Base-by-base conservation (phyloP, 1,140 invertebrate species). In the Tyrophagus putrescentiae region DNA sequence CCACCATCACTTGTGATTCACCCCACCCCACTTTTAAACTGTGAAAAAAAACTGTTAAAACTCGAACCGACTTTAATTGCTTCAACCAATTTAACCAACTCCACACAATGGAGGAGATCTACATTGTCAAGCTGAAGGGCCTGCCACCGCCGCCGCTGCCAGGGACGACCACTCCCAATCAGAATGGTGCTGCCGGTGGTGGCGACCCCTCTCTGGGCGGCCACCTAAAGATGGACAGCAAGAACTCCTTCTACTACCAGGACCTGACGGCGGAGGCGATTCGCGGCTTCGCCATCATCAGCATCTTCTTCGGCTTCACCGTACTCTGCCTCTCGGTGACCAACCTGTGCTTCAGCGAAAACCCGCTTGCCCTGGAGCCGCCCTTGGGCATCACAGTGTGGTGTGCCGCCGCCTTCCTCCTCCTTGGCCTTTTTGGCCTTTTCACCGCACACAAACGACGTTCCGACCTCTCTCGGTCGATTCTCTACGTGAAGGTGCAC, bases 121-220 rank as follows among this genome's bases (percentile, higher is more conserved):
- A 57, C 33, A 57, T 57, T 25, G 36, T 57, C 6, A 57, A 57
- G 29, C 29, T 57, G 31, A 57, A 57, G 44, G 56, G 56, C 13
- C 27, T 57, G 16, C 32, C 56, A 41, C 36, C 56, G 7, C 36
- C 56, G 44, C n/a, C n/a, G n/a, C 27, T 57, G 16, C 32, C 56
- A 41, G 27, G 34, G 7, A 27, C 56, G 44, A 11, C 56, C 1
- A 25, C 32, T 1, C 9, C 56, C 29, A 57, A 41, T 57, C 56
- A 57, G 2, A n/a, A n/a, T n/a, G n/a, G n/a, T n/a, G n/a, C n/a
- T n/a, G n/a, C n/a, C n/a, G n/a, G n/a, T n/a, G n/a, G n/a, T n/a
- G n/a, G n/a, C n/a, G n/a, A n/a, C n/a, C n/a, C n/a, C n/a, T n/a
- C n/a, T n/a, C n/a, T n/a, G n/a, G n/a, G n/a, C n/a, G 56, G 44